Evolutionary conservation across 2,888 invertebrate species (phyloP).

Genomic region (Ornithoptera priamus): DNA sequence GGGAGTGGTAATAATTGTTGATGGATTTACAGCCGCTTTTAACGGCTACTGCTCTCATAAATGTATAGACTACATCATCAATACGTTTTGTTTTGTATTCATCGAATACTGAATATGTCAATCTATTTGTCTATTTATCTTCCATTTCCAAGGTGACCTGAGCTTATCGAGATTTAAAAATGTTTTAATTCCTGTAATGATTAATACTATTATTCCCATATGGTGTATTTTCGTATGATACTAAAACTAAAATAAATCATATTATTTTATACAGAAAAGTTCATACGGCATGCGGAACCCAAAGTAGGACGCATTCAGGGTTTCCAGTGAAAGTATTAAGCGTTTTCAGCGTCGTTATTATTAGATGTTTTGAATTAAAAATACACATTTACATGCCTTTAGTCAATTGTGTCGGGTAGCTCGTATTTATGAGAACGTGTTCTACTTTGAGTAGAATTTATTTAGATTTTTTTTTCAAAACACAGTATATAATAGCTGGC

Average conservation of each 20-base stretch:
- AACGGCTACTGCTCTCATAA: conserved; percentile 14
- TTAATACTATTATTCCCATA: neutral
- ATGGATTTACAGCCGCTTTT: conserved; percentile 18
- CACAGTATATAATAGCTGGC: conserved; percentile 36
- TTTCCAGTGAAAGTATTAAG: conserved; percentile 40
- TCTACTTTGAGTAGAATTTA: conserved; percentile 43
- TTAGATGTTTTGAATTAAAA: conserved; percentile 40
- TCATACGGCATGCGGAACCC: conserved; percentile 43
- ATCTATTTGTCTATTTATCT: neutral
- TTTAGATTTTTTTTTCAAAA: conserved; percentile 39
- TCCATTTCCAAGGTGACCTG: too few species aligned
- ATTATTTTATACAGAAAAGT: neutral
- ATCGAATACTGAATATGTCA: neutral
- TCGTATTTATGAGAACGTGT: conserved; percentile 44
- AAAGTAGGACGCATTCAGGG: conserved; percentile 30
- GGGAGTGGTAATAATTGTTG: neutral
- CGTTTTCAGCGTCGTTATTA: conserved; percentile 47
- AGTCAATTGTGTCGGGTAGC: conserved; percentile 53
- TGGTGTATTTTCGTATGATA: neutral
- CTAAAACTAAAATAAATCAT: conserved; percentile 1
- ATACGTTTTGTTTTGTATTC: neutral
- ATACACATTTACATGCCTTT: conserved; percentile 46
- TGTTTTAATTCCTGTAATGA: too few species aligned
- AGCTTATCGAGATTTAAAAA: neutral
- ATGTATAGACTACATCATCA: neutral